Conservation (phyloP, 2,113 vertebrate species). For the Centropus unirufus region DNA sequence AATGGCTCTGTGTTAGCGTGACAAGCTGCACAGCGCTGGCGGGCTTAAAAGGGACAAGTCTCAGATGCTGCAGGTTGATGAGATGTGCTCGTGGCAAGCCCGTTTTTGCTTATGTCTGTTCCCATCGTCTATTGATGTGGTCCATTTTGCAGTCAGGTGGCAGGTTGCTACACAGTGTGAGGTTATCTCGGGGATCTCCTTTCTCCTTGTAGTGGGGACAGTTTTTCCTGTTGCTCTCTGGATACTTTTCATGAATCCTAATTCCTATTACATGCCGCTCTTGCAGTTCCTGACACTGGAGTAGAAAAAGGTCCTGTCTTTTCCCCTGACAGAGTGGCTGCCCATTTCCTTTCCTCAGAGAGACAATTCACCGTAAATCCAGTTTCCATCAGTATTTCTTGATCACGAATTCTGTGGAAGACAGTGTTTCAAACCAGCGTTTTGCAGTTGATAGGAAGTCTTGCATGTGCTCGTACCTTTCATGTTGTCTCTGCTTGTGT, state of each 20-base stretch:
- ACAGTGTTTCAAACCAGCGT: not conserved
- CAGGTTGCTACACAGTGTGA: conserved; percentile 7
- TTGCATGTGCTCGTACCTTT: not conserved
- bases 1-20: not conserved
- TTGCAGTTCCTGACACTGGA: not conserved
- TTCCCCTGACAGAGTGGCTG: not conserved
- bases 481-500: not conserved
- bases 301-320: not conserved
- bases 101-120: not conserved
- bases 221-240: not conserved
- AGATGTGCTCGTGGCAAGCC: not conserved
- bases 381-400: not conserved
- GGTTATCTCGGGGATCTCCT: not conserved
- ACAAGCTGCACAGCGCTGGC: not conserved
- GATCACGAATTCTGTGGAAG: not conserved
- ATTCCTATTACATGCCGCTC: not conserved
- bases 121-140: not conserved
- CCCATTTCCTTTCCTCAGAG: not conserved
- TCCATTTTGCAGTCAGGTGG: conserved; percentile 9
- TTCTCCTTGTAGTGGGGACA: not conserved
- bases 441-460: not conserved
- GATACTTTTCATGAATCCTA: not conserved
- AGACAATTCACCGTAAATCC: not conserved
- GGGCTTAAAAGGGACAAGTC: conserved; percentile 8
- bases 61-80: conserved; percentile 13